Base-by-base conservation (phyloP, 2,113 vertebrate species). In the Saimiri boliviensis region DNA sequence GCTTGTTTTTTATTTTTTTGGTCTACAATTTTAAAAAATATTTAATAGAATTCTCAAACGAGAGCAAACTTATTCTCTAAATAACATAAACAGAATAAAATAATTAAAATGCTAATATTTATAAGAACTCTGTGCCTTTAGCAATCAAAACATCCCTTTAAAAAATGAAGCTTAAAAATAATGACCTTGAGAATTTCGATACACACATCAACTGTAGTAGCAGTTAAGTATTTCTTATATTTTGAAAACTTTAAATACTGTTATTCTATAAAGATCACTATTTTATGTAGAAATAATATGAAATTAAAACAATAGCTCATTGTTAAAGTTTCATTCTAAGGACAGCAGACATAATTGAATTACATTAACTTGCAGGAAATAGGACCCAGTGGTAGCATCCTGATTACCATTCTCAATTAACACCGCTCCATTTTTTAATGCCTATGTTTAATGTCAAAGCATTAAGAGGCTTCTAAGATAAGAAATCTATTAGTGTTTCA, bases 341-440 rank as follows among this genome's bases (percentile, higher is more conserved):
- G 82, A 91, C 86, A 89, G 77, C 87, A 97, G 94, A 49, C 82
- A 49, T 98, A 98, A 98, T 91, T 97, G 97, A 94, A 79, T 86
- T 91, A 83, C 95, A 98, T 97, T 98, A 98, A 95, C 92, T 97
- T 88, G 66, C 87, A 92, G 0, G 32, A 91, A 98, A 98, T 98
- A 94, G 96, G 96, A 96, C 97, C 97, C 97, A 97, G 83, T 96
- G 94, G 97, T 98, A 88, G 97, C 95, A 97, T 96, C 90, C 96
- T 97, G 98, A 97, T 98, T 98, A 98, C 92, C 95, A 98, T 96
- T 98, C 96, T 86, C 98, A 97, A 97, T 98, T 98, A 98, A 97
- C 97, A 96, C 66, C 12, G 82, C 96, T 96, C 89, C 68, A 42
- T 96, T 97, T 96, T 98, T 96, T 98, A 98, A 97, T 97, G 97